A percentile compares a stretch with the other conserved stretches of the same genome.
phyloP scores from a whole-genome alignment of 1,140 invertebrate species.

The Gryllus bimaculatus region DNA sequence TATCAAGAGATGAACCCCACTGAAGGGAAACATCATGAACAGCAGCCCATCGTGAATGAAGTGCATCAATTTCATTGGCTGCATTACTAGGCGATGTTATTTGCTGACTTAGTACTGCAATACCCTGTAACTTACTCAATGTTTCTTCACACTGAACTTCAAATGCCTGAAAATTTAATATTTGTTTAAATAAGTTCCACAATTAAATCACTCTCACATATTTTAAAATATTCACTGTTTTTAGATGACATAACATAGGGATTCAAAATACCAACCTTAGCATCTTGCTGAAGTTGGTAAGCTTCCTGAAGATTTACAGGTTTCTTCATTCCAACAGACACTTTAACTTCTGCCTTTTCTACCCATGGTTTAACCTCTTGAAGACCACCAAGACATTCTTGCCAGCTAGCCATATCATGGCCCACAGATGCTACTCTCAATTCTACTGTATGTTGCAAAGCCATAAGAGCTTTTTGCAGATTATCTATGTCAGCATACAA shows the following conservation, averaged over 20 bases:
- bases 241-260: background rate
- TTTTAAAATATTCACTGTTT: background rate
- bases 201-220: background rate
- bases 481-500: conserved; percentile 13
- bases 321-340: conserved; percentile 51
- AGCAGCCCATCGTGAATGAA: conserved; percentile 66
- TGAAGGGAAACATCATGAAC: conserved; percentile 64
- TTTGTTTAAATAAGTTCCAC: too few relatives aligned
- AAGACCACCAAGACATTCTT: conserved; percentile 68
- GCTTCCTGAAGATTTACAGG: conserved; percentile 66
- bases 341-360: conserved; percentile 70
- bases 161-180: conserved; percentile 30
- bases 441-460: conserved; percentile 58
- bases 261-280: conserved; percentile 28
- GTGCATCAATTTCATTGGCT: conserved; percentile 70
- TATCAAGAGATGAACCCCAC: conserved; percentile 64
- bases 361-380: conserved; percentile 80
- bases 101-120: conserved; percentile 60
- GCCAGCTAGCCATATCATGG: conserved; percentile 72
- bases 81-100: conserved; percentile 60
- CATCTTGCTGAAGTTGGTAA: conserved; percentile 57
- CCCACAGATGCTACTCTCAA: conserved; percentile 60
- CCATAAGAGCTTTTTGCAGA: conserved; percentile 40
- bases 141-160: conserved; percentile 40
- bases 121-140: conserved; percentile 27